Evolutionary conservation across 2,113 vertebrate species (phyloP).

Genomic region (Ictidomys tridecemlineatus): DNA sequence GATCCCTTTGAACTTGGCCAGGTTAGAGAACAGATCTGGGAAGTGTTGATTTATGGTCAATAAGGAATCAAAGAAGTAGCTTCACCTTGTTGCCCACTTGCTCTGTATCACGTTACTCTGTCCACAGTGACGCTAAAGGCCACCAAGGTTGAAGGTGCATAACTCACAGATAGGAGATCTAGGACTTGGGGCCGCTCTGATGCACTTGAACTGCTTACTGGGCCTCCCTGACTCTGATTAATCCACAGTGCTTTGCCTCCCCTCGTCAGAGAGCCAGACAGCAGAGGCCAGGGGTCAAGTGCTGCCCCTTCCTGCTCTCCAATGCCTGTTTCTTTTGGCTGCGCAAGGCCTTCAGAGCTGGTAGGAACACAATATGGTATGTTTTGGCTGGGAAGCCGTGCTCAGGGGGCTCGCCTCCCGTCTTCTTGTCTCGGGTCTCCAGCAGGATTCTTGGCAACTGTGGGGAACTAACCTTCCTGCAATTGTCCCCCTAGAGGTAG

Average conservation of each 20-base stretch:
- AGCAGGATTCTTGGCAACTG: background rate
- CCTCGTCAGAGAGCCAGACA: background rate
- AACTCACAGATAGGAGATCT: background rate
- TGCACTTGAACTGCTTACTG: background rate
- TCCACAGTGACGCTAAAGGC: background rate
- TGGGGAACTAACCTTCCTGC: background rate
- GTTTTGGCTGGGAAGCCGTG: background rate
- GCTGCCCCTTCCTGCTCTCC: background rate
- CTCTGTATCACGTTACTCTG: background rate
- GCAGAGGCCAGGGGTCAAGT: constrained; percentile 24
- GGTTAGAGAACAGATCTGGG: background rate
- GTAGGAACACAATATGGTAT: background rate
- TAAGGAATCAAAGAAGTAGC: background rate
- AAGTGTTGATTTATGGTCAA: background rate
- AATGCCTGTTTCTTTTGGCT: constrained; percentile 64
- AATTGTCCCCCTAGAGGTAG: background rate
- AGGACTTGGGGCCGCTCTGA: background rate
- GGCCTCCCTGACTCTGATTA: background rate
- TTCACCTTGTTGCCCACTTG: background rate
- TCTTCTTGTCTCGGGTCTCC: background rate
- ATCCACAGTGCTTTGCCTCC: background rate
- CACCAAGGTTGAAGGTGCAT: background rate
- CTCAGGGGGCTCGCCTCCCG: background rate
- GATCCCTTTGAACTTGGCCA: background rate
- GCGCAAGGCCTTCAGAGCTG: background rate